Evolutionary conservation across 2,797 vertebrate genomes (phyloP).

Genomic region (Coregonus sp.): DNA sequence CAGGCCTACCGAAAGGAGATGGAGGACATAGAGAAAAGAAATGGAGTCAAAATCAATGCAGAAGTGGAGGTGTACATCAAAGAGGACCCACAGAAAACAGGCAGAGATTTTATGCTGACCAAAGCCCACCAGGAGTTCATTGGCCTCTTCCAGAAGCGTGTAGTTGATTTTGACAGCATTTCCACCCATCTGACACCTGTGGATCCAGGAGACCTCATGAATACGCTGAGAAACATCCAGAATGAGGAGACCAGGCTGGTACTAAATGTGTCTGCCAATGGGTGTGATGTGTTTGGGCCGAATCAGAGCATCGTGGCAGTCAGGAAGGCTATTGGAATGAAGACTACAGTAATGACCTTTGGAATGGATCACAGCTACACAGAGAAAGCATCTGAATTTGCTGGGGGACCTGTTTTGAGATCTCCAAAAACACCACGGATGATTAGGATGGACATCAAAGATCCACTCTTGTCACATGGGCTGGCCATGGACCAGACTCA

Average conservation of each 20-base stretch:
- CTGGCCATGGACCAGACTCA: constrained; percentile 34
- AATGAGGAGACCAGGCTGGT: constrained; percentile 29
- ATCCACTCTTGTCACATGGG: constrained; percentile 28
- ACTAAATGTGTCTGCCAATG: constrained; percentile 19
- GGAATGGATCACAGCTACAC: background rate
- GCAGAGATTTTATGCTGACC: background rate
- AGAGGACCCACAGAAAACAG: background rate
- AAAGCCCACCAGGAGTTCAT: constrained; percentile 36
- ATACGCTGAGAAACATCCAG: constrained; percentile 8
- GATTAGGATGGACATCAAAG: constrained; percentile 41
- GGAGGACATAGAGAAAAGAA: constrained; percentile 18
- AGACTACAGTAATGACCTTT: background rate
- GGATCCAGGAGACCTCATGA: constrained; percentile 7
- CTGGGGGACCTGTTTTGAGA: accelerated
- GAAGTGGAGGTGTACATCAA: constrained; percentile 47
- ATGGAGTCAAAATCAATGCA: constrained; percentile 31
- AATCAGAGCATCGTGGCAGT: background rate
- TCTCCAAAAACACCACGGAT: background rate
- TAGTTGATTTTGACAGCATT: accelerated
- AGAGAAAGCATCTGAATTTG: accelerated
- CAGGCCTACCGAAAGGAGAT: constrained; percentile 56
- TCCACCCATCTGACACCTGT: background rate
- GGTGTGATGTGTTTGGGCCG: constrained; percentile 26
- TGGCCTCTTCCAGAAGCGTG: constrained; percentile 18
- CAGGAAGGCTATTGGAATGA: accelerated